A percentile compares a stretch with the other conserved stretches of the same genome.
Evolutionary conservation across 1,140 invertebrate species (phyloP).

Genomic region (Dufourea novaeangliae): DNA sequence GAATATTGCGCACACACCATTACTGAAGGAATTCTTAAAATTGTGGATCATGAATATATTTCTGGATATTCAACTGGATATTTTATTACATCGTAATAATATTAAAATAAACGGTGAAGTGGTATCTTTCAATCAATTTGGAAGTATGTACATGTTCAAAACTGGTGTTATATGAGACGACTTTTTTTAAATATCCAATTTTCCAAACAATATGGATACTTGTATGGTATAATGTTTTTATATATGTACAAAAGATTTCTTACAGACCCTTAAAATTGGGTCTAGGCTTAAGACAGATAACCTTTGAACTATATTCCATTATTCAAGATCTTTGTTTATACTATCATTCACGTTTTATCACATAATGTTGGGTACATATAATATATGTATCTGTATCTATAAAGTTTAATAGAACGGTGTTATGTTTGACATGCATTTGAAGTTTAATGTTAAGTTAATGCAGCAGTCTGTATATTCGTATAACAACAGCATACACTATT

Average conservation of each 20-base stretch:
- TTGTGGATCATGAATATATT: slow-evolving; percentile 65
- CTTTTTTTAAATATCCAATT: slow-evolving; percentile 65
- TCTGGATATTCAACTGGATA: slow-evolving; percentile 60
- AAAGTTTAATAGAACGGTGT: slow-evolving; percentile 36
- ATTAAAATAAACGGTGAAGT: slow-evolving; percentile 61
- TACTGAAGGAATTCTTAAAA: slow-evolving; percentile 66
- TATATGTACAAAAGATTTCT: slow-evolving; percentile 77
- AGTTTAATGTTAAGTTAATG: slow-evolving; percentile 54
- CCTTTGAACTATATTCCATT: slow-evolving; percentile 55
- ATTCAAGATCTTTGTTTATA: slow-evolving; percentile 44
- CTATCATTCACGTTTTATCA: slow-evolving; percentile 31
- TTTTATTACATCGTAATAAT: slow-evolving; percentile 64
- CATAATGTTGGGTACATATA: slow-evolving; percentile 30
- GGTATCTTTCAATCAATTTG: slow-evolving; percentile 67
- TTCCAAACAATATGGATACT: slow-evolving; percentile 55
- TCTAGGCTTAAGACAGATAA: slow-evolving; percentile 45
- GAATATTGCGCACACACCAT: slow-evolving; percentile 71
- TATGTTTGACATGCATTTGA: slow-evolving; percentile 56
- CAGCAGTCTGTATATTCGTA: slow-evolving; percentile 5
- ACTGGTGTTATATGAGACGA: slow-evolving; percentile 59
- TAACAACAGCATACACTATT: neutral
- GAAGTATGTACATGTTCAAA: slow-evolving; percentile 68
- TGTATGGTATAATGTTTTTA: slow-evolving; percentile 73
- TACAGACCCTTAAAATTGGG: slow-evolving; percentile 58
- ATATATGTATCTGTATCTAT: slow-evolving; percentile 32